phyloP scores from a whole-genome alignment of 2,113 vertebrate species.

The Lynx canadensis region DNA sequence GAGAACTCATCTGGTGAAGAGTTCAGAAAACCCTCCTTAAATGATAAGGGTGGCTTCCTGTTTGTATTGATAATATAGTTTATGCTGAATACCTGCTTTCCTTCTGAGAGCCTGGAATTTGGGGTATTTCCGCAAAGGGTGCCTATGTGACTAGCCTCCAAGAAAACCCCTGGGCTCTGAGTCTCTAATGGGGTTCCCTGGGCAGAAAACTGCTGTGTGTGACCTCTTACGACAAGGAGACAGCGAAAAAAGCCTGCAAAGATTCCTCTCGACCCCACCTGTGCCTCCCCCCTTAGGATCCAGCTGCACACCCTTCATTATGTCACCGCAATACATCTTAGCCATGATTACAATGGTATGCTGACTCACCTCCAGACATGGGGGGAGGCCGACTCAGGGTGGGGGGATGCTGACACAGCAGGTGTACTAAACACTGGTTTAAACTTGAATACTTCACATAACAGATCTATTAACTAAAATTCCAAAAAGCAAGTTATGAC shows the following conservation, averaged over 20 bases:
- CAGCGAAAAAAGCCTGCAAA: neutral
- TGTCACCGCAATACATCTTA: neutral
- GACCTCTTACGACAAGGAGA: neutral
- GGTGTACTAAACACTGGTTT: neutral
- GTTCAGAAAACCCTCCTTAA: constrained; percentile 10
- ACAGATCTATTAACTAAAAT: neutral
- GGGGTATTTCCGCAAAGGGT: neutral
- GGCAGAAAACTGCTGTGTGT: neutral
- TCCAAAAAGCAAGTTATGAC: neutral
- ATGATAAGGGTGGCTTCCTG: neutral
- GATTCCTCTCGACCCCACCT: neutral
- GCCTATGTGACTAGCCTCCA: neutral
- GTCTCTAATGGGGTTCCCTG: neutral
- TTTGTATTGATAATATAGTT: neutral
- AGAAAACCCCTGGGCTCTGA: neutral
- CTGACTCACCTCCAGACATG: neutral
- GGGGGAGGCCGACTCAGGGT: neutral
- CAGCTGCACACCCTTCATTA: neutral
- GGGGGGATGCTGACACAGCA: neutral
- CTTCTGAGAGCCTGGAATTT: neutral
- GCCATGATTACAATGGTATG: neutral
- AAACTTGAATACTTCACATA: neutral
- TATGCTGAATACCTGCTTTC: neutral
- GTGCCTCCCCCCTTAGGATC: neutral
- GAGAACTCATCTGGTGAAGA: neutral